These are phyloP conservation scores for Ctenochaetus hawaiiensis DNA, from an alignment of 2,797 vertebrate species.

Conservation along the genomic window DNA sequence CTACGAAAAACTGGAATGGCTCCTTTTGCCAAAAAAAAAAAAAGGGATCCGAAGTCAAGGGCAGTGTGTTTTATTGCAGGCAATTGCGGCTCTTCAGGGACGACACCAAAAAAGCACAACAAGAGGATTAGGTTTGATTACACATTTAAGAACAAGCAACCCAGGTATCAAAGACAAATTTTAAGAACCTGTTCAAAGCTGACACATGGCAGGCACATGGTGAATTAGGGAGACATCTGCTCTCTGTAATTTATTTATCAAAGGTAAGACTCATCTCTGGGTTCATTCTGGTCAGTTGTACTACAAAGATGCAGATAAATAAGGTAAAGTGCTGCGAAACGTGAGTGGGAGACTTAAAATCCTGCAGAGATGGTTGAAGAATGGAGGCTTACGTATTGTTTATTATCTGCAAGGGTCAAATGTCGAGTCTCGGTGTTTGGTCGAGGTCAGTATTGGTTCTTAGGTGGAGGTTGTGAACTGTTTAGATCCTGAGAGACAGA, in stretches of 20 bases:
- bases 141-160: conserved; percentile 72
- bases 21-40: conserved; percentile 60
- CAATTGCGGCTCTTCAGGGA: conserved; percentile 74
- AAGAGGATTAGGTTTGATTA: conserved; percentile 77
- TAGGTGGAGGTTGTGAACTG: background rate
- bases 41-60: conserved; percentile 61
- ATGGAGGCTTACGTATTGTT: background rate
- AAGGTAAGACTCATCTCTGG: conserved; percentile 55
- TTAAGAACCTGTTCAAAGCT: conserved; percentile 69
- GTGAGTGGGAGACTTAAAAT: conserved; percentile 9
- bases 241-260: conserved; percentile 60
- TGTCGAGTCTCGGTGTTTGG: conserved; percentile 12
- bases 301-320: conserved; percentile 37
- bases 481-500: background rate
- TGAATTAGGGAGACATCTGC: conserved; percentile 70
- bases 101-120: conserved; percentile 74
- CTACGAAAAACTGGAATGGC: conserved; percentile 43
- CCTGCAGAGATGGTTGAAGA: background rate
- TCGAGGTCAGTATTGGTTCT: background rate
- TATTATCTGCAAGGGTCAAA: conserved; percentile 12
- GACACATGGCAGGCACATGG: conserved; percentile 56
- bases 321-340: conserved; percentile 26
- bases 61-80: conserved; percentile 64
- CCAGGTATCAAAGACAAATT: conserved; percentile 66
- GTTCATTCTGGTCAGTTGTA: conserved; percentile 54